These are phyloP conservation scores for Sarotherodon lohbergeri DNA, from an alignment of 2,113 vertebrate genomes.

Conservation along the genomic window DNA sequence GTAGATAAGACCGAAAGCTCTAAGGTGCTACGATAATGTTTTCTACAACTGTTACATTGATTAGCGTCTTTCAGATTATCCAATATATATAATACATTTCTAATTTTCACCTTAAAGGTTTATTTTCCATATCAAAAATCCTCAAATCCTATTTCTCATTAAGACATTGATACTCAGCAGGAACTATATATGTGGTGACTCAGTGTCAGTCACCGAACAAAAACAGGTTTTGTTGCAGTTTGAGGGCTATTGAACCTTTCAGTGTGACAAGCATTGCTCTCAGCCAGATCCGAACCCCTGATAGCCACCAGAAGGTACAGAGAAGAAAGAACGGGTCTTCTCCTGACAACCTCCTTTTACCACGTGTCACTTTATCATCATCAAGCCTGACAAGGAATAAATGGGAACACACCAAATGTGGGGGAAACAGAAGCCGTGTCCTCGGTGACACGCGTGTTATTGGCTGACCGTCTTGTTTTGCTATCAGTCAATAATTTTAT, in stretches of 20 bases:
- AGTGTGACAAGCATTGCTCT: slow-evolving; percentile 11
- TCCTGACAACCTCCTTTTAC: slow-evolving; percentile 33
- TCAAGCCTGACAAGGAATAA: slow-evolving; percentile 57
- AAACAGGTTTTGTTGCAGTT: slow-evolving; percentile 17
- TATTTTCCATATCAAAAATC: background rate
- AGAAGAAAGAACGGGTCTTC: slow-evolving; percentile 38
- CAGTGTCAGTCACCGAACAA: slow-evolving; percentile 41
- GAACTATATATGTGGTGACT: background rate
- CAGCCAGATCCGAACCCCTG: slow-evolving; percentile 41
- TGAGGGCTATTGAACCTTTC: slow-evolving; percentile 43
- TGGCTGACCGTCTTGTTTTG: slow-evolving; percentile 12
- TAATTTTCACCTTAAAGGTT: background rate
- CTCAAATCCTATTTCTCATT: background rate
- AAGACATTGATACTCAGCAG: background rate
- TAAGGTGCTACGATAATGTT: background rate
- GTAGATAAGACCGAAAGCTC: background rate
- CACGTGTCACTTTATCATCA: slow-evolving; percentile 56
- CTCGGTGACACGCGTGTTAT: background rate
- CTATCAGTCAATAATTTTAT: slow-evolving; percentile 10
- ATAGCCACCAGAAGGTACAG: slow-evolving; percentile 35
- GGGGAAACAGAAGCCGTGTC: slow-evolving; percentile 11
- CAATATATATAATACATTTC: background rate
- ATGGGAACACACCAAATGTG: slow-evolving; percentile 25
- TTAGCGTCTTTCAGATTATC: background rate
- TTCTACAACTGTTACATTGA: background rate